These are phyloP conservation scores for Cosmia trapezina DNA, from an alignment of 2,888 invertebrate genomes.

Conservation along the genomic window DNA sequence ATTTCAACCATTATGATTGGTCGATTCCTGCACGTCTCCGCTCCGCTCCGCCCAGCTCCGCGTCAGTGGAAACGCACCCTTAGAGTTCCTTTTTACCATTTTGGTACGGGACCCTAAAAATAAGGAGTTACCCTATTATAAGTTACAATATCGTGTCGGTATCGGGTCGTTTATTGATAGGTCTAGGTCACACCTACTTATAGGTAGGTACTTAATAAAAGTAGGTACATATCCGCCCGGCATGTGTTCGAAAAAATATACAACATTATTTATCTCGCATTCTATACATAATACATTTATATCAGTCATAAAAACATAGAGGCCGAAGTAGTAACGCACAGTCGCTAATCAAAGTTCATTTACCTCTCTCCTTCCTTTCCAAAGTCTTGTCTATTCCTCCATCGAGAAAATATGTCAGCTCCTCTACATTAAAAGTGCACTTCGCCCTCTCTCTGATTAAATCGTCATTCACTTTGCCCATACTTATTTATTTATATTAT, in stretches of 20 bases:
- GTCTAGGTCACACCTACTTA: background rate
- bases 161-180: background rate
- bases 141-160: background rate
- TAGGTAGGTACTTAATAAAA: background rate
- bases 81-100: too few species aligned
- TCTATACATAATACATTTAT: too few species aligned
- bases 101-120: too few species aligned
- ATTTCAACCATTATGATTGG: too few species aligned
- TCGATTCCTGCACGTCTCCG: too few species aligned
- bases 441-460: conserved; percentile 92
- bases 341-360: conserved; percentile 32
- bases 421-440: conserved; percentile 93
- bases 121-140: background rate
- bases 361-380: conserved; percentile 90
- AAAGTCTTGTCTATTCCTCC: conserved; percentile 93
- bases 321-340: background rate
- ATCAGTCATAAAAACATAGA: conserved; percentile 8
- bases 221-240: background rate
- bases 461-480: conserved; percentile 91
- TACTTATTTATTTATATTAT: conserved; percentile 48
- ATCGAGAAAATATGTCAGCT: conserved; percentile 94
- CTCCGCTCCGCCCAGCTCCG: too few species aligned
- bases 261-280: background rate
- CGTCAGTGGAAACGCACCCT: too few species aligned
- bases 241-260: background rate